Base-by-base conservation (phyloP, 2,797 vertebrate species). In the Pseudochirops cupreus region DNA sequence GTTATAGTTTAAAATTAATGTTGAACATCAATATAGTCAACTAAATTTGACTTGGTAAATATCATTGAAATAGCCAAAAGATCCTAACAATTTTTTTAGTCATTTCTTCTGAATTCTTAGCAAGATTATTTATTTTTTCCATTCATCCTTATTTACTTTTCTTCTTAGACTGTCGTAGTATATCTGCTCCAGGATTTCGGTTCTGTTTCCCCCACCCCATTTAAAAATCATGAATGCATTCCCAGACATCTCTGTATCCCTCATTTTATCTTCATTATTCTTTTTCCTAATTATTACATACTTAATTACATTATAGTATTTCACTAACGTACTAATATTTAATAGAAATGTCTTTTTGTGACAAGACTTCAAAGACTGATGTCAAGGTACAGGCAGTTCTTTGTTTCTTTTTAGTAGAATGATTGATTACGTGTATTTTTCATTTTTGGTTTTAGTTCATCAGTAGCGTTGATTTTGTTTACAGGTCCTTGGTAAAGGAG, bases 401-500 rank as follows among this genome's bases (percentile, higher is more conserved):
- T 82, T 46, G 18, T 82, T 39, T 39, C n/a, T 74, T 39, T 39
- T 74, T 39, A 74, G 21, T 46, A 24, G 39, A 46, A 82, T 46
- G 7, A 82, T 82, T 24, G 16, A 74, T 67, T 46, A 46, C 18
- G 46, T 39, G 1, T 74, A 2, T 82, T 46, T 87, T 56, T 24
- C 29, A 31, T 31, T 39, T 56, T 28, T 54, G 12, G 2, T 33
- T 54, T 29, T n/a, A 33, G 13, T 56, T 90, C 5, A 39, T 46
- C 31, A 46, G 91, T 74, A 6, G 11, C 97, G 53, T 93, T 96
- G 55, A 46, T 97, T 97, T 96, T 59, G 5, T 93, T 96, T 94
- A 24, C 90, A 99, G 99, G 99, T 99, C 92, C 98, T 99, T 98
- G 99, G 99, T 92, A 99, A 99, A 99, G 99, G 99, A 96, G 99